Evolutionary conservation across 1,140 invertebrate genomes (phyloP).

Genomic region (Drosophila leontia): DNA sequence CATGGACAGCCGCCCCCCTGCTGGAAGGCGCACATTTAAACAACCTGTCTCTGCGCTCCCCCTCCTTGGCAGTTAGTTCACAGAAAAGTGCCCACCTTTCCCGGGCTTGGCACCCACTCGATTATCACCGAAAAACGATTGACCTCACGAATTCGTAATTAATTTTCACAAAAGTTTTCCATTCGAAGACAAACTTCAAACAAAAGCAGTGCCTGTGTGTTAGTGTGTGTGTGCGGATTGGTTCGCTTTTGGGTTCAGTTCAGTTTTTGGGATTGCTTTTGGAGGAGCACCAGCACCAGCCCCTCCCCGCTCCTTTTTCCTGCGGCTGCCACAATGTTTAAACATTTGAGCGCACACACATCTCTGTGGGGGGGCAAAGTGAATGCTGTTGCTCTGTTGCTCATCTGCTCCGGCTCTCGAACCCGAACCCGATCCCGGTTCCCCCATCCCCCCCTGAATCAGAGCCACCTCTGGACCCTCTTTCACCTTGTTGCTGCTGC

Average conservation of each 20-base stretch:
- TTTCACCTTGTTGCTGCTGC: conserved; percentile 34
- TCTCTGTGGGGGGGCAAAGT: conserved; percentile 70
- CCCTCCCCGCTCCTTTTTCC: conserved; percentile 13
- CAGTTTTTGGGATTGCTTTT: conserved; percentile 66
- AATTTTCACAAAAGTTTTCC: conserved; percentile 84
- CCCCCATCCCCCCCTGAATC: conserved; percentile 9
- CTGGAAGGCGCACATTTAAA: conserved; percentile 64
- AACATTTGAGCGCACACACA: conserved; percentile 70
- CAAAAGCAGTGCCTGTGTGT: conserved; percentile 52
- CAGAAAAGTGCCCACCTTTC: conserved; percentile 13
- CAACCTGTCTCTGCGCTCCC: conserved; percentile 45
- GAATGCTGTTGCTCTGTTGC: conserved; percentile 44
- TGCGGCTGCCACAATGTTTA: conserved; percentile 71
- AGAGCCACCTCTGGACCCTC: conserved; percentile 20
- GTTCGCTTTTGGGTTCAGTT: conserved; percentile 43
- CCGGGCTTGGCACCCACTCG: conserved; percentile 75
- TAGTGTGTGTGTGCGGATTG: conserved; percentile 47
- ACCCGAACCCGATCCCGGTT: conserved; percentile 17
- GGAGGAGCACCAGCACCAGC: conserved; percentile 20
- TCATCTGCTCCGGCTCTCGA: conserved; percentile 33
- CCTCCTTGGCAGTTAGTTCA: background rate
- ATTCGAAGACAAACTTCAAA: conserved; percentile 84
- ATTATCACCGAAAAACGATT: conserved; percentile 83
- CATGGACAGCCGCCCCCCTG: conserved; percentile 29
- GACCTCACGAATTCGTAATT: conserved; percentile 84